Base-by-base conservation (phyloP, 2,113 vertebrate genomes). In the Lonchura striata region DNA sequence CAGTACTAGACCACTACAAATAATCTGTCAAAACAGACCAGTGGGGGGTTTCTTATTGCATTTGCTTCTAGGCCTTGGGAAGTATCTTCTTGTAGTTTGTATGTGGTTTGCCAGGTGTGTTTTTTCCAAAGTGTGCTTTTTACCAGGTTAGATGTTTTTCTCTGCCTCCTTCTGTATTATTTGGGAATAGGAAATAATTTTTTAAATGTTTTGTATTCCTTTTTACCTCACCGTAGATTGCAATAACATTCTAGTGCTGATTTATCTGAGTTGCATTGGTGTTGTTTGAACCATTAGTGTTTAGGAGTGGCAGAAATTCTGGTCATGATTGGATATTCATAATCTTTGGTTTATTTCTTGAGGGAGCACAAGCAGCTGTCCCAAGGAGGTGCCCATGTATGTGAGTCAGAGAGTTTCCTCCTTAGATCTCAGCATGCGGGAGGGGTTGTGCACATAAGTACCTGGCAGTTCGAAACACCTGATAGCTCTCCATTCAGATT, bases 241-340 rank as follows among this genome's bases (percentile, higher is more conserved):
- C 56, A 79, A 0, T 53, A 66, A 15, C 11, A 2, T 44, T 6
- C 22, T 44, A 27, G 31, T 22, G 14, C 60, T 79, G 74, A 41
- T 56, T 18, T 54, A 50, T 27, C 33, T 37, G 27, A 42, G 31
- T n/a, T 39, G 7, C 35, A 1, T 19, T 0, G 0, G n/a, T 18
- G 15, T 35, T 19, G 7, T 54, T 59, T 52, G 49, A 82, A 49
- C 15, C 15, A 46, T 37, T 53, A 5, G 22, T 10, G 13, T 75
- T 87, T 23, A 33, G n/a, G 25, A 87, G n/a, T 13, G n/a, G 42
- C 35, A 84, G 56, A 33, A 92, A 72, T 25, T 60, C 39, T 79
- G 3, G 0, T 54, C 20, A 0, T 10, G 27, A 33, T 42, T 30
- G 65, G 31, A 60, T 83, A 17, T 15, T 82, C 27, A 1, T 72